A percentile compares a stretch with the other conserved stretches of the same genome.
phyloP scores from a whole-genome alignment of 1,140 invertebrate genomes.

The Lutraria rhynchaena region DNA sequence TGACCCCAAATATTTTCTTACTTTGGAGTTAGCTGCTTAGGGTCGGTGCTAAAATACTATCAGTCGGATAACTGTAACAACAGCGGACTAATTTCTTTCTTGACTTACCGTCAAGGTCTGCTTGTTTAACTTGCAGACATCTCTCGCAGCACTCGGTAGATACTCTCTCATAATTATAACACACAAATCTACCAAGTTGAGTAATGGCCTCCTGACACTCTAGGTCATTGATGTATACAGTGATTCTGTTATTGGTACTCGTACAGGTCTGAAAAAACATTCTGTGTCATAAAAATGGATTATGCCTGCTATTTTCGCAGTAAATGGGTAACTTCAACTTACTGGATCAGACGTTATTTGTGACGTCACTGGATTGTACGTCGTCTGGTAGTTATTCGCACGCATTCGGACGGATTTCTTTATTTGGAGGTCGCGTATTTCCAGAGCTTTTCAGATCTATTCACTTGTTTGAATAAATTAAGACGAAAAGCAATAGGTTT shows the following conservation, averaged over 20 bases:
- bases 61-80: not conserved
- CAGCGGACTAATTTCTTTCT: not conserved
- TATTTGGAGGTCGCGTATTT: too few relatives aligned
- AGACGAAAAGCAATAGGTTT: too few relatives aligned
- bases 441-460: too few relatives aligned
- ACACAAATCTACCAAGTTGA: slow-evolving; percentile 68
- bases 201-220: slow-evolving; percentile 69
- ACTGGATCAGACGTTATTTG: slow-evolving; percentile 50
- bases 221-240: slow-evolving; percentile 68
- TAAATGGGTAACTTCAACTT: not conserved
- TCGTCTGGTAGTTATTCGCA: slow-evolving; percentile 23
- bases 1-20: too few relatives aligned
- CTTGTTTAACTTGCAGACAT: slow-evolving; percentile 67
- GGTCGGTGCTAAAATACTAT: too few relatives aligned
- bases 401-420: too few relatives aligned
- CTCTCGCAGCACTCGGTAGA: slow-evolving; percentile 72
- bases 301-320: not conserved
- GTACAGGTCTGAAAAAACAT: slow-evolving; percentile 71
- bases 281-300: too few relatives aligned
- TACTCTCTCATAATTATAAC: slow-evolving; percentile 74
- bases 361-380: slow-evolving; percentile 29
- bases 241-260: slow-evolving; percentile 59
- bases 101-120: slow-evolving; percentile 36
- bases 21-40: too few relatives aligned
- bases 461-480: too few relatives aligned